Evolutionary conservation across 2,888 invertebrate species (phyloP), one percentile per base, ranked within the genome.

Genomic region (Andrena camellia): DNA sequence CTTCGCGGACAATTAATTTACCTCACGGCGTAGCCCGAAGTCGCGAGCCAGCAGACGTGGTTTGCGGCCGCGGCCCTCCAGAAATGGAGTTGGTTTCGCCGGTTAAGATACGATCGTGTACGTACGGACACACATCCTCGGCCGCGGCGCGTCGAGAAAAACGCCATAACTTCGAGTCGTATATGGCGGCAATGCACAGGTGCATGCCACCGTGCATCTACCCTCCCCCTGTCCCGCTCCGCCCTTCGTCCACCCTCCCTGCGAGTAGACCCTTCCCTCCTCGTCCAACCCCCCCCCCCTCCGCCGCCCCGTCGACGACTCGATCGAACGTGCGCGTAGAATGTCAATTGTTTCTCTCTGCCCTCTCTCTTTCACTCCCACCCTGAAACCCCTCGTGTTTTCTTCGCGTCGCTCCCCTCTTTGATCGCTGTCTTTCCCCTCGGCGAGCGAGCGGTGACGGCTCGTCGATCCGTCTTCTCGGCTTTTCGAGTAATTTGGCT

Each of bases 111-210:
- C 93, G 91, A 93, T 93, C 92, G 91, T 90, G 73, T 72, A 77
- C 81, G 76, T 78, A 70, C 81, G 71, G 48, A 81, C 81, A 82
- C 85, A 81, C 77, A 83, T 85, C 86, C 76, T 64, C 83, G 78
- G 42, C 81, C 42, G 64, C 70, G 75, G 72, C 86, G 88, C 86
- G 88, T 81, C 68, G 77, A 92, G 93, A 93, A 93, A 93, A 93
- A 93, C 93, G 91, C 93, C 93, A 93, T 93, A 93, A 93, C 92
- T 93, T 81, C 89, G 91, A 87, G 89, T 91, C 93, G 90, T 93
- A 93, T 93, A 93, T 92, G 93, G 93, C 91, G 92, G 91, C 91
- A 92, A 92, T 91, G 93, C 92, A 92, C 93, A 93, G 93, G 93
- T 93, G 93, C 93, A 90, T 91, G 83, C 87, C 87, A 86, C 89